Evolutionary conservation across 2,113 vertebrate genomes (phyloP), one percentile per base, ranked within the genome.

Genomic region (Microtus ochrogaster): DNA sequence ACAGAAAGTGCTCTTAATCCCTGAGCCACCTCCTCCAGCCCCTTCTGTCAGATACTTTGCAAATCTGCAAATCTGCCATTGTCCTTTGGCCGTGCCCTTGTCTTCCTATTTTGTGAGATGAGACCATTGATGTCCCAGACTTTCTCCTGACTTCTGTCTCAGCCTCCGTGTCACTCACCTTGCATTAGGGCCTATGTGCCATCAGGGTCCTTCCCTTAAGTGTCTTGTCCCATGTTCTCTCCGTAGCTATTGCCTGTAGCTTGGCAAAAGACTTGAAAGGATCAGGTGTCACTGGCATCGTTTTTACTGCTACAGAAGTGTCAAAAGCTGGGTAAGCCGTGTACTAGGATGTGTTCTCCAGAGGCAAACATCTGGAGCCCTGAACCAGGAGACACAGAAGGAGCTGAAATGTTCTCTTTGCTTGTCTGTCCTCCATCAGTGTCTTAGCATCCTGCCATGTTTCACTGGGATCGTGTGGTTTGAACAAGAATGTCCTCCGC

Each of bases 101-200:
- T 41, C 28, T 65, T 74, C 19, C n/a, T 21, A 0, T 58, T 61
- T n/a, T 33, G 4, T 44, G 7, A 74, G 66, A 44, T 3, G n/a
- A 92, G 41, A n/a, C 12, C 16, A 1, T 7, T 1, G 5, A 22
- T 0, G 41, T 30, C 36, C 39, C 33, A 0, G 1, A 3, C 0
- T 61, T 65, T 47, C 12, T 55, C 41, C 22, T 3, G 44, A 39
- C 47, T 82, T 13, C 30, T 13, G 3, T 66, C 61, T 77, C 39
- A 2, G 44, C 49, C 47, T 68, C 0, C 0, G 16, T 3, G 0
- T 8, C 41, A 16, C 1, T 5, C 2, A 19, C n/a, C 12, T 39
- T 22, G 4, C 33, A 0, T 33, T 7, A 30, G 4, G n/a, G 52
- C 7, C 21, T 52, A 39, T 1, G 1, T 49, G 16, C 47, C 24